phyloP scores from a whole-genome alignment of 2,888 invertebrate species.

The Trichacis sp. region DNA sequence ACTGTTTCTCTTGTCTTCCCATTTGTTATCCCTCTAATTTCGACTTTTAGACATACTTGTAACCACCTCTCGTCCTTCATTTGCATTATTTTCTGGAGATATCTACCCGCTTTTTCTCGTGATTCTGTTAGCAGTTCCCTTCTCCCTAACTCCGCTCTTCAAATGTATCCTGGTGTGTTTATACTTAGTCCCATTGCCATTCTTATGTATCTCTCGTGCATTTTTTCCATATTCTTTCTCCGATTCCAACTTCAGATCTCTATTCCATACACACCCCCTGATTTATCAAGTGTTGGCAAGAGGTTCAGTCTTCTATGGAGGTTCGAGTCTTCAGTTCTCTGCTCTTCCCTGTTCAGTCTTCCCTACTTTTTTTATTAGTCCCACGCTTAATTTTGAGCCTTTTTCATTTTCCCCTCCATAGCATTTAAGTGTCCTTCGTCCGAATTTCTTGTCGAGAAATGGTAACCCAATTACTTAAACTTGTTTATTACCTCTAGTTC shows the following conservation, averaged over 20 bases:
- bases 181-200: slow-evolving; percentile 14
- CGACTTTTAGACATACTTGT: not conserved
- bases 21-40: too few species aligned
- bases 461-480: slow-evolving; percentile 19
- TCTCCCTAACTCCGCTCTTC: slow-evolving; percentile 10
- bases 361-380: slow-evolving; percentile 11
- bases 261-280: slow-evolving; percentile 11
- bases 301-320: slow-evolving; percentile 13
- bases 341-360: slow-evolving; percentile 18
- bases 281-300: slow-evolving; percentile 14
- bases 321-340: too few species aligned
- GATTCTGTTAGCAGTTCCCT: slow-evolving; percentile 15
- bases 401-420: slow-evolving; percentile 12
- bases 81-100: slow-evolving; percentile 16
- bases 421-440: slow-evolving; percentile 8
- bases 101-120: slow-evolving; percentile 15
- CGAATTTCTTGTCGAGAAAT: slow-evolving; percentile 5
- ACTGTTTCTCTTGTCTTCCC: too few species aligned
- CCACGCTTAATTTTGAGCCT: too few species aligned
- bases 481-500: slow-evolving; percentile 21
- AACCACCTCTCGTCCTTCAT: not conserved
- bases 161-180: slow-evolving; percentile 13
- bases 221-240: slow-evolving; percentile 11
- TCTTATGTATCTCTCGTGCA: slow-evolving; percentile 14
- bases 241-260: slow-evolving; percentile 18